A percentile compares a stretch with the other conserved stretches of the same genome.
phyloP scores from a whole-genome alignment of 2,113 vertebrate genomes.

The Callocephalon fimbriatum region DNA sequence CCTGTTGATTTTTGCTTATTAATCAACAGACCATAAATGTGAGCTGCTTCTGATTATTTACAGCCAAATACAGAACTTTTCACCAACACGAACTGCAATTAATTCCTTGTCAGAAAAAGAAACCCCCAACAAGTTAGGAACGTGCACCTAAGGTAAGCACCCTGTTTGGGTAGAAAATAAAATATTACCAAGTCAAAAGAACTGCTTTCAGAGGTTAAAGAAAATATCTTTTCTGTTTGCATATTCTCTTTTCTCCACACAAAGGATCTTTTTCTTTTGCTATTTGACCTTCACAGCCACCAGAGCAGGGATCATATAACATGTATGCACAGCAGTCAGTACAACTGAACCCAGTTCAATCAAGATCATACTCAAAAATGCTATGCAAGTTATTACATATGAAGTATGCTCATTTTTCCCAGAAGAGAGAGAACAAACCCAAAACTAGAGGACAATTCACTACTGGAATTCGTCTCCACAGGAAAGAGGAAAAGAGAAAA shows the following conservation, averaged over 20 bases:
- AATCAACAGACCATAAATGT: not conserved
- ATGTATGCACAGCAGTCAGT: rapidly evolving
- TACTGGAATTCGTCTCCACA: not conserved
- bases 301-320: not conserved
- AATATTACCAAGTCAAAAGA: not conserved
- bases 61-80: not conserved
- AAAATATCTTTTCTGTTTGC: not conserved
- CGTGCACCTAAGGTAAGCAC: not conserved
- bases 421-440: too few relatives aligned
- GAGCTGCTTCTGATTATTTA: not conserved
- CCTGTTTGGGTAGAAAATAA: not conserved
- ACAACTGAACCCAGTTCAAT: not conserved
- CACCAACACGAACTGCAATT: not conserved
- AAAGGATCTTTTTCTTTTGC: not conserved
- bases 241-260: not conserved
- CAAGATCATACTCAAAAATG: not conserved
- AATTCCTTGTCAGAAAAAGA: not conserved
- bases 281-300: not conserved
- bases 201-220: not conserved
- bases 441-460: not conserved
- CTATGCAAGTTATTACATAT: not conserved
- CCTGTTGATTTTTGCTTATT: not conserved
- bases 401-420: not conserved
- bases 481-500: not conserved
- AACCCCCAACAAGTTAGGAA: rapidly evolving